phyloP scores from a whole-genome alignment of 1,140 invertebrate species.

The Plectrocnemia conspersa region DNA sequence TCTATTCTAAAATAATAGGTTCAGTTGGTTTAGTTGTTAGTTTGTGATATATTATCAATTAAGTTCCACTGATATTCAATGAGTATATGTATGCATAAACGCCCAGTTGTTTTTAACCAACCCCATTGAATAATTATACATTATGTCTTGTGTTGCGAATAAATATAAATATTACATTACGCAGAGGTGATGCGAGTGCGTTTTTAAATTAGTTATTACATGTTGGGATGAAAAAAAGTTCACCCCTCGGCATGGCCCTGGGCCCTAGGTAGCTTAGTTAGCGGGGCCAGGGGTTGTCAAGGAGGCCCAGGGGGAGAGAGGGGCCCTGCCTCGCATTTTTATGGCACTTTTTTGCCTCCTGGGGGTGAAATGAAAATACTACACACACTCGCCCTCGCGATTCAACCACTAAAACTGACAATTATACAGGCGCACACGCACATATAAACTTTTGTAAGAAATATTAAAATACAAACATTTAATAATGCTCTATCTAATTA shows the following conservation, averaged over 20 bases:
- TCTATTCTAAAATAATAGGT: no score
- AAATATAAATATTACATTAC: constrained; percentile 14
- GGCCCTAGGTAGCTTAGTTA: constrained; percentile 17
- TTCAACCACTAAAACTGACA: constrained; percentile 18
- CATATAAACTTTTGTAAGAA: background rate
- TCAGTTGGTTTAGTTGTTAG: no score
- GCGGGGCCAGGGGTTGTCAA: constrained; percentile 15
- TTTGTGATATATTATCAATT: no score
- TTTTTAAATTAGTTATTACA: constrained; percentile 26
- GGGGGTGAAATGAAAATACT: constrained; percentile 36
- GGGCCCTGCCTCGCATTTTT: constrained; percentile 33
- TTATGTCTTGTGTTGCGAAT: background rate
- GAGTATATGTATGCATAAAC: no score
- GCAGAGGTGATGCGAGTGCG: background rate
- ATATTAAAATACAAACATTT: background rate
- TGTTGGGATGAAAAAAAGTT: constrained; percentile 10
- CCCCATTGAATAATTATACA: no score
- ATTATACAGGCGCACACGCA: constrained; percentile 10
- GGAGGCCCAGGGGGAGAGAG: constrained; percentile 10
- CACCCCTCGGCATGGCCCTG: constrained; percentile 4
- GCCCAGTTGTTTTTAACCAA: no score
- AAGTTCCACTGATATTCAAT: no score
- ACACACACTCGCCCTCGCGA: constrained; percentile 27
- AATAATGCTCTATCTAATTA: no score
- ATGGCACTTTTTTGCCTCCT: constrained; percentile 36